Conservation (phyloP, 2,888 invertebrate species). For the Oligia fasciuncula region DNA sequence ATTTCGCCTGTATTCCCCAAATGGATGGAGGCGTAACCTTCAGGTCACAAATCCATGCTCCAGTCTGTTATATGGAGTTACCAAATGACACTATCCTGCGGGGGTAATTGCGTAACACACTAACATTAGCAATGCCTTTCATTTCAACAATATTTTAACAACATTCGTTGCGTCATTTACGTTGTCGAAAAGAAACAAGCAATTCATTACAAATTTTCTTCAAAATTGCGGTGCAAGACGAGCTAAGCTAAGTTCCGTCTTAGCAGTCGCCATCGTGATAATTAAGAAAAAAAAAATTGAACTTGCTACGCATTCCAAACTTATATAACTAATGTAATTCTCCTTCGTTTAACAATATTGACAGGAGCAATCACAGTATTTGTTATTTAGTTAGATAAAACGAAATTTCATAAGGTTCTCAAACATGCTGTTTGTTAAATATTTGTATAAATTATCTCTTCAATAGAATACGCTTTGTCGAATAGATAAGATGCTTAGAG, state of each 20-base stretch:
- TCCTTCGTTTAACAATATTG: slow-evolving; percentile 14
- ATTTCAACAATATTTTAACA: background rate
- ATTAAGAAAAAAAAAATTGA: background rate
- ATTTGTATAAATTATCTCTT: slow-evolving; percentile 2
- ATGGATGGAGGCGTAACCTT: too few relatives aligned
- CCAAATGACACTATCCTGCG: background rate
- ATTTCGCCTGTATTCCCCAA: background rate
- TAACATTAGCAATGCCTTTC: background rate
- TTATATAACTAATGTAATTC: background rate
- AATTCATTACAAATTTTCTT: background rate
- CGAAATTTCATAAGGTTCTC: background rate
- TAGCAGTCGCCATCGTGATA: background rate
- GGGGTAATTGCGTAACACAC: background rate
- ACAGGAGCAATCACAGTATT: slow-evolving; percentile 11
- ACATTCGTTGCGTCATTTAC: background rate
- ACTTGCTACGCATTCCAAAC: background rate
- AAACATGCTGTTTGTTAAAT: background rate
- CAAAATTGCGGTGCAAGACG: background rate
- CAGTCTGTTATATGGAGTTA: background rate
- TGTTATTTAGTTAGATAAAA: slow-evolving; percentile 2
- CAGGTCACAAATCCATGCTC: background rate
- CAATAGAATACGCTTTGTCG: background rate
- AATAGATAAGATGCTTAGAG: slow-evolving; percentile 4
- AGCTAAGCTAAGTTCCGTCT: background rate
- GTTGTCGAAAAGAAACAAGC: too few relatives aligned